Percentiles rank a stretch among this genome's conserved stretches.
Conservation (phyloP, 1,140 invertebrate genomes). For the Hycleus phaleratus region DNA sequence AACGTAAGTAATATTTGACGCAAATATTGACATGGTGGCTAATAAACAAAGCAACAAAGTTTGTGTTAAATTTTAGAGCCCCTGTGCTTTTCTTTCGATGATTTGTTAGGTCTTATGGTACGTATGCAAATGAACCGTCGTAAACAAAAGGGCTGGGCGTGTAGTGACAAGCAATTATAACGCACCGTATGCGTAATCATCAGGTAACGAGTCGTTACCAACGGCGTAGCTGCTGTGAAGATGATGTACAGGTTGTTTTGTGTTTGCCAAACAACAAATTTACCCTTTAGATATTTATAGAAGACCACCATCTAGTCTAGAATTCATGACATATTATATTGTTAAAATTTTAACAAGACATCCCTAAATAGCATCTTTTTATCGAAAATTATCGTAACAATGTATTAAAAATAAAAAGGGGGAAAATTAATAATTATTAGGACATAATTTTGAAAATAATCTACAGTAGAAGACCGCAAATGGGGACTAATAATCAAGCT, state of each 20-base stretch:
- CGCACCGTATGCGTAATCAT: background rate
- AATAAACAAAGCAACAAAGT: conserved; percentile 10
- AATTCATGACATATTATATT: too few relatives aligned
- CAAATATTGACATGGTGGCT: conserved; percentile 12
- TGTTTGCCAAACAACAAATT: too few relatives aligned
- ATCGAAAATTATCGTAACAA: too few relatives aligned
- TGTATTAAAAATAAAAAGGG: too few relatives aligned
- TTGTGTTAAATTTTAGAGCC: conserved; percentile 16
- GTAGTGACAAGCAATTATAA: conserved; percentile 29
- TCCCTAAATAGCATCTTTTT: too few relatives aligned
- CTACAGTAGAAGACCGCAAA: background rate
- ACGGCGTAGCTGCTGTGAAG: too few relatives aligned
- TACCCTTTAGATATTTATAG: too few relatives aligned
- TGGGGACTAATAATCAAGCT: conserved; percentile 7
- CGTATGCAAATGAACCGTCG: conserved; percentile 24
- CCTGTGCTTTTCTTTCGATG: background rate
- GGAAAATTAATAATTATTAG: background rate
- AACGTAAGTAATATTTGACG: background rate
- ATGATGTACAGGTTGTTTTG: too few relatives aligned
- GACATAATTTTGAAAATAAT: conserved; percentile 6
- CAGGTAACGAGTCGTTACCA: too few relatives aligned
- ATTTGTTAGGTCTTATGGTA: background rate
- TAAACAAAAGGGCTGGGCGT: conserved; percentile 24
- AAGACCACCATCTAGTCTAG: too few relatives aligned
- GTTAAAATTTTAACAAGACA: too few relatives aligned